These are phyloP conservation scores for Dolichallabes microphthalmus DNA, from an alignment of 2,113 vertebrate species.

Conservation along the genomic window DNA sequence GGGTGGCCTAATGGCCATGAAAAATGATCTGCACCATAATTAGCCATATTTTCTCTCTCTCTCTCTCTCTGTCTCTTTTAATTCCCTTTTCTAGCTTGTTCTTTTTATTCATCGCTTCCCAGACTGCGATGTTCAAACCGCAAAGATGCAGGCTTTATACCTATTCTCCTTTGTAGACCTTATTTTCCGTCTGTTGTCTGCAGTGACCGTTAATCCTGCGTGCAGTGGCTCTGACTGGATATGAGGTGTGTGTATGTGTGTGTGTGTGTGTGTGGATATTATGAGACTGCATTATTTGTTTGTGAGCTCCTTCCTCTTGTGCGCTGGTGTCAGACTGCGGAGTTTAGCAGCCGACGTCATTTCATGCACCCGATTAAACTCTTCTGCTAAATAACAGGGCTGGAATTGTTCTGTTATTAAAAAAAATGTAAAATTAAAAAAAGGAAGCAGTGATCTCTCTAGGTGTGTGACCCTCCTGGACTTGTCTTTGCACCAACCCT, in stretches of 20 bases:
- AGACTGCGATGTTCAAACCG: neutral
- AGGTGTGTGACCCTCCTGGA: neutral
- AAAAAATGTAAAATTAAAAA: neutral
- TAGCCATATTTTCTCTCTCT: constrained; percentile 48
- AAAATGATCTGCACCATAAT: constrained; percentile 52
- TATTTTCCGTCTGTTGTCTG: neutral
- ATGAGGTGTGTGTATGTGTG: neutral
- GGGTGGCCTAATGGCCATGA: constrained; percentile 55
- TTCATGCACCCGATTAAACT: neutral
- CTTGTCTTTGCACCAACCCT: neutral
- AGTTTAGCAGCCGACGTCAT: neutral
- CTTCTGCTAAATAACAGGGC: neutral
- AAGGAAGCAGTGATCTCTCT: neutral
- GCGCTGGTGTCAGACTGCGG: neutral
- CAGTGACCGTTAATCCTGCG: neutral
- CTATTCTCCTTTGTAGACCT: neutral
- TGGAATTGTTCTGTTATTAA: neutral
- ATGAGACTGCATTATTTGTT: constrained; percentile 14
- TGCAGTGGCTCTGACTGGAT: neutral
- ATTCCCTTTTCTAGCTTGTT: neutral
- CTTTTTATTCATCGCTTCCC: neutral
- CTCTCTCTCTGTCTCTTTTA: neutral
- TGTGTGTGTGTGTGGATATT: neutral
- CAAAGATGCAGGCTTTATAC: too few relatives aligned
- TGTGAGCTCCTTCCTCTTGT: neutral